Evolutionary conservation across 2,113 vertebrate species (phyloP), one percentile per base, ranked within the genome.

Genomic region (Podilymbus podiceps): DNA sequence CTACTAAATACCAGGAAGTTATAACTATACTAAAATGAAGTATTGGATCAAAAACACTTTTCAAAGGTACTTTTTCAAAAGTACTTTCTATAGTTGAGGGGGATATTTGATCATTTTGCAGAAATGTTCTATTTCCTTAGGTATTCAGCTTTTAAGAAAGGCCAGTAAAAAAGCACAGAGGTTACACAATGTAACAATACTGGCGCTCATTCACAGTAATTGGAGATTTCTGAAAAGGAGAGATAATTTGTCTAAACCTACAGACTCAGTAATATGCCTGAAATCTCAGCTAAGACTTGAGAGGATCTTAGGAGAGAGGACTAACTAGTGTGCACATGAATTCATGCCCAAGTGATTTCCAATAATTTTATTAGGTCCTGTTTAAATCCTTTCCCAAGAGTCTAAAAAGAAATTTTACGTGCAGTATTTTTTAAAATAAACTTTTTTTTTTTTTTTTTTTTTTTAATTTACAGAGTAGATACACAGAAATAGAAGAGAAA

Each of bases 1-100:
- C 95, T 97, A 84, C 96, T 95, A 95, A 97, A 95, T 64, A 95
- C 18, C 55, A 35, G 31, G 85, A 96, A 96, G 89, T 97, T 89
- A 85, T 95, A 90, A 74, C 69, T 94, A 15, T 31, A 42, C 56
- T 83, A 56, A 92, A 88, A 80, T 92, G 75, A 97, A 97, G 49
- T 84, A 94, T 25, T 93, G 63, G 53, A 90, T 76, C 49, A 93
- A 88, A 93, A 96, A 90, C 25, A 80, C 84, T 63, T 59, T 91
- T 94, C 67, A 68, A 18, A 91, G 93, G 69, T 53, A 46, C 77
- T 82, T 59, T 72, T 91, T 86, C 76, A 75, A 31, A 93, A 83
- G 75, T 55, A 27, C 12, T 56, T 86, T 93, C 76, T 85, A 76
- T 62, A 81, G 44, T 50, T 59, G 91, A 95, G 89, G 82, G 95